phyloP scores from a whole-genome alignment of 2,113 vertebrate species.

The Haplochromis burtoni region DNA sequence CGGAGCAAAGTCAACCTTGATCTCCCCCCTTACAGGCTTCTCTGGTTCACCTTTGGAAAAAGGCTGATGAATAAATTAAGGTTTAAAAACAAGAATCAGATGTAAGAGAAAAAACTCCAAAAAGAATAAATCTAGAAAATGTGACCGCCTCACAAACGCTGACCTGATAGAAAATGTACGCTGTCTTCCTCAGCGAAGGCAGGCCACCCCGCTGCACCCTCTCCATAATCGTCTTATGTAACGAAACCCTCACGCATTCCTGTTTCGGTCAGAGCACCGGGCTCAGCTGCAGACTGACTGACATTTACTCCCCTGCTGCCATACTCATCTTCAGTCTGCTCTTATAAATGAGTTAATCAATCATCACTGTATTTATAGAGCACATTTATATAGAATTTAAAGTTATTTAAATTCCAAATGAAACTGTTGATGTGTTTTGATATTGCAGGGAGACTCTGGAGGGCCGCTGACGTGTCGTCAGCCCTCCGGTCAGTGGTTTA shows the following conservation, averaged over 20 bases:
- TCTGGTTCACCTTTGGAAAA: not conserved
- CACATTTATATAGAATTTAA: not conserved
- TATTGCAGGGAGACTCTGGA: slow-evolving; percentile 85
- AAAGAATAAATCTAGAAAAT: not conserved
- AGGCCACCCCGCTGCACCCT: not conserved
- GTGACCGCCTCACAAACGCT: not conserved
- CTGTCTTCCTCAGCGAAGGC: slow-evolving; percentile 12
- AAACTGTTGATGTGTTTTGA: not conserved
- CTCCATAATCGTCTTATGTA: slow-evolving; percentile 60
- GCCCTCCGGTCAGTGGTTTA: slow-evolving; percentile 84
- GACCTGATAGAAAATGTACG: slow-evolving; percentile 1
- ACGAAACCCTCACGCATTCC: slow-evolving; percentile 49
- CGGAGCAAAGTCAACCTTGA: not conserved
- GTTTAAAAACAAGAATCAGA: not conserved
- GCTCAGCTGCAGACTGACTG: slow-evolving; percentile 15
- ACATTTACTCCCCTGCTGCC: not conserved
- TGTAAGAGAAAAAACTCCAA: not conserved
- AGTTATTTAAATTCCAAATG: not conserved
- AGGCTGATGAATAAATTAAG: not conserved
- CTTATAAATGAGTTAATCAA: not conserved
- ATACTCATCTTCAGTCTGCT: not conserved
- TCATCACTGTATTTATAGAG: not conserved
- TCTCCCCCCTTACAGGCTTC: not conserved
- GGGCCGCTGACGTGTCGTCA: slow-evolving; percentile 87
- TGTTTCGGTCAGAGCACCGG: slow-evolving; percentile 51